Conservation (phyloP, 2,113 vertebrate species). For the Coregonus clupeaformis region DNA sequence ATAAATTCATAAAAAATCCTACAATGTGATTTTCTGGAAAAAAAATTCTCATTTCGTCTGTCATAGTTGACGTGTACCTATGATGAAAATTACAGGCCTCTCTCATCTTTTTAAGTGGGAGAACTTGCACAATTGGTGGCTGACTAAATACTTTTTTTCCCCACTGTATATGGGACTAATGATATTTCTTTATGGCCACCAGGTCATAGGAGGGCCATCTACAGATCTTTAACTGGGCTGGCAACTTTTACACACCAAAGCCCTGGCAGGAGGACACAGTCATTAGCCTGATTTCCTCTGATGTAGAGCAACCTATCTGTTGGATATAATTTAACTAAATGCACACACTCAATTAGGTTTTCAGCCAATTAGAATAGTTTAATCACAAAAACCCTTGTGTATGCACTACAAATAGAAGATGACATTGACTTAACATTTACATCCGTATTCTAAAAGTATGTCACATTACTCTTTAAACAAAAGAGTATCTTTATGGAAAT, state of each 20-base stretch:
- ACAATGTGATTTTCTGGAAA: too few relatives aligned
- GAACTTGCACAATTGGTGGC: too few relatives aligned
- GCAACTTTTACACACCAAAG: neutral
- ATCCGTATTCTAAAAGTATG: conserved; percentile 65
- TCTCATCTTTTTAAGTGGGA: too few relatives aligned
- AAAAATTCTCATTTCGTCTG: too few relatives aligned
- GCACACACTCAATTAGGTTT: conserved; percentile 63
- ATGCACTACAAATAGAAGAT: conserved; percentile 50
- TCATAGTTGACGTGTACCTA: too few relatives aligned
- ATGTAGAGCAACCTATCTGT: too few relatives aligned
- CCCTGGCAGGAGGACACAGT: conserved; percentile 26
- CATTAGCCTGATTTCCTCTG: conserved; percentile 40
- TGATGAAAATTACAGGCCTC: too few relatives aligned
- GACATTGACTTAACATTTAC: conserved; percentile 54
- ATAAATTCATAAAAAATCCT: too few relatives aligned
- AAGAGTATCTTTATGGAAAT: conserved; percentile 62
- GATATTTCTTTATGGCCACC: conserved; percentile 43
- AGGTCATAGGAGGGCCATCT: neutral
- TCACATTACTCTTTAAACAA: conserved; percentile 30
- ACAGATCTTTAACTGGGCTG: neutral
- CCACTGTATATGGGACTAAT: conserved; percentile 49
- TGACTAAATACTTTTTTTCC: too few relatives aligned
- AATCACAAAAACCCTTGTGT: too few relatives aligned
- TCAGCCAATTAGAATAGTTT: conserved; percentile 23
- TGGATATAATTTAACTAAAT: too few relatives aligned